Base-by-base conservation (phyloP, 2,888 invertebrate genomes). In the Hydroisotoma schaefferi region DNA sequence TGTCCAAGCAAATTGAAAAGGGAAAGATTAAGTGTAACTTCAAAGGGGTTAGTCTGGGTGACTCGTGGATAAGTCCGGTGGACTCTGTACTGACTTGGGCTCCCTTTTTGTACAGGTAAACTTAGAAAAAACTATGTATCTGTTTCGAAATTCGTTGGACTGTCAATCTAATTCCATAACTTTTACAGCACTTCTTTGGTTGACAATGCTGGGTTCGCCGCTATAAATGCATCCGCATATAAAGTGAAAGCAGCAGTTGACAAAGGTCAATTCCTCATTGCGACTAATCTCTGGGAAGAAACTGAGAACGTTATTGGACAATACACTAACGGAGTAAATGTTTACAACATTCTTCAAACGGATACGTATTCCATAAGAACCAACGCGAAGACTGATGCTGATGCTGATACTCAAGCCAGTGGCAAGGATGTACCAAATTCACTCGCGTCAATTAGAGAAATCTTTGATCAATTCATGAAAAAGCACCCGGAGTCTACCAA, bases 21-120 rank as follows among this genome's bases (percentile, higher is more conserved):
- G 83, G 83, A 0, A 80, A 81, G 33, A 82, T 90, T 26, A 77
- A 79, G 47, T 85, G 85, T 38, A 87, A 88, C 71, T 80, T 94
- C 52, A 80, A 81, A 73, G 92, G 92, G 0, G 83, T 94, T 23
- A 87, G 85, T 0, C 81, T 94, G 76, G 92, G 92, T 1, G 93
- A 93, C 76, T 85, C 92, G 0, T 94, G 93, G 93, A 88, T 93
- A 64, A 87, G 88, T 1, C 91, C 93, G 0, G 83, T 91, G 53
- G 91, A 93, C 75, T 86, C 87, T 0, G 88, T 90, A 0, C 77
- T 87, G 29, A 85, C 87, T 0, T 94, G 92, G 92, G 90, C 86
- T 0, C 87, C 87, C 0, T 85, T 86, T 72, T 80, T 94, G 8
- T n/a, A n/a, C n/a, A n/a, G n/a, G n/a, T n/a, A n/a, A n/a, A n/a